Evolutionary conservation across 2,113 vertebrate species (phyloP), one percentile per base, ranked within the genome.

Genomic region (Empidonax traillii): DNA sequence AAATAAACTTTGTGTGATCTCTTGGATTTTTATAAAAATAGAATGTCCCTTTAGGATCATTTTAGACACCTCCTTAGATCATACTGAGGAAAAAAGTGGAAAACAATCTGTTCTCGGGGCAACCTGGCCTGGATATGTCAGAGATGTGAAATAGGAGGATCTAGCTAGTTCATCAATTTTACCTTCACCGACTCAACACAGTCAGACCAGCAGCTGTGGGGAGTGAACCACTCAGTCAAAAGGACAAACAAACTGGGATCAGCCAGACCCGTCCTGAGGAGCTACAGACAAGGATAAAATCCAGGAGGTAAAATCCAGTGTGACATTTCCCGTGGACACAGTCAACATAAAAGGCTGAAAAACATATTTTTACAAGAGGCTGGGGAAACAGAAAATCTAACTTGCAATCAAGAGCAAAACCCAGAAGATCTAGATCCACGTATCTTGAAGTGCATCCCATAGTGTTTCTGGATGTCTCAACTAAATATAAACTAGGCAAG

Each of bases 61-160:
- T 89, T 58, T 43, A 67, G 58, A 72, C 6, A 79, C 41, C 8
- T 76, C 65, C 44, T 86, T 41, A 53, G 28, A 8, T 79, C 37
- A 83, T 71, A 33, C 22, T 58, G 31, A 91, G 28, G 10, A 88
- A 83, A 85, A 61, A 6, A 46, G 24, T 3, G 56, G 41, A 58
- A 90, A 85, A 58, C 18, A 68, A 6, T 49, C 66, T 93, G 51
- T 73, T 62, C 71, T 66, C 37, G 53, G 30, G 20, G 31, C 46
- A 92, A 9, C 59, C 43, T 53, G 37, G 58, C 75, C 88, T 90
- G 79, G n/a, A 74, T 89, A 77, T 79, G 74, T 79, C 90, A 89
- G 58, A 85, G 30, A 66, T 5, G 30, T 5, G 25, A 80, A 83
- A 33, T 12, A 59, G 56, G 35, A 58, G 9, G 9, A 73, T 49